Base-by-base conservation (phyloP, 2,888 invertebrate genomes). In the Ormyrus labotus region DNA sequence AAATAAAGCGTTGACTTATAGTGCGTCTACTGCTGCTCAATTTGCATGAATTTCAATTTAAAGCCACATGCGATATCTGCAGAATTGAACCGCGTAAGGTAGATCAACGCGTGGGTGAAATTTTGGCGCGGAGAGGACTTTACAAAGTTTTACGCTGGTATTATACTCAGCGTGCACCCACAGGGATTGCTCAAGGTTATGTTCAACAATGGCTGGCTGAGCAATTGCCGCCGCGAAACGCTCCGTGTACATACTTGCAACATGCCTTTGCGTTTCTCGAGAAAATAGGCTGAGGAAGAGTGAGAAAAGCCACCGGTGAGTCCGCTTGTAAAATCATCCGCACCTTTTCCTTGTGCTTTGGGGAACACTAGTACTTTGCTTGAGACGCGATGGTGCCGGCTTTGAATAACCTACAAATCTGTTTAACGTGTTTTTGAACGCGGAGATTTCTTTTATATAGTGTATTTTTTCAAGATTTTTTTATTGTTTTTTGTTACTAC, bases 171-270 rank as follows among this genome's bases (percentile, higher is more conserved):
- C 34, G 34, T 34, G 34, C 34, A 34, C 34, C 34, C 34, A 34
- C 34, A 34, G 34, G 34, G 34, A 11, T 34, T n/a, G 9, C 57
- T 73, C 63, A 79, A 79, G 78, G 78, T 79, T 79, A 79, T 68
- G 77, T 64, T 64, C 50, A 13, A 51, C 60, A 68, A 70, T 74
- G 79, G 79, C 34, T 74, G 60, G 53, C 68, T 60, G 48, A 68
- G 65, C 34, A 57, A 47, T 72, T 65, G 67, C 75, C 55, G 80
- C 76, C 71, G 69, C 60, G 63, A 71, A 65, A 53, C 34, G 64
- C 34, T 68, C 50, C 61, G 10, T 67, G 48, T 34, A 34, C 4
- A 34, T 34, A 34, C 4, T 34, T 4, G 34, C 34, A 68, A 13
- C 67, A 76, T 76, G 80, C 55, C 19, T 64, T 13, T 9, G 63